Base-by-base conservation (phyloP, 1,140 invertebrate species). In the Temnothorax curvispinosus region DNA sequence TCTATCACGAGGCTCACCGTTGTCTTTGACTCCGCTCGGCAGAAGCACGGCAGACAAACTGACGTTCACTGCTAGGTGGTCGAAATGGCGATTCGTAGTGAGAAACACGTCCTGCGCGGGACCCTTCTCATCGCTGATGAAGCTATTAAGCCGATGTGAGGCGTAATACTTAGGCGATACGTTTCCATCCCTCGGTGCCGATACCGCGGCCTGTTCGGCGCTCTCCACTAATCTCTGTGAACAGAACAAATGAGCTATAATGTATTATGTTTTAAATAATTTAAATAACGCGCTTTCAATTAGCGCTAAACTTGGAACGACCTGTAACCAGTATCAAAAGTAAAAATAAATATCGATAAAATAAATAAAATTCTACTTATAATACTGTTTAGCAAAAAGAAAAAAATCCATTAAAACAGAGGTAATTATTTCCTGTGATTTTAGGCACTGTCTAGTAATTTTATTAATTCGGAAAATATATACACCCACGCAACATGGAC, bases 11-110 rank as follows among this genome's bases (percentile, higher is more conserved):
- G 44, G 21, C 67, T 62, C 9, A 98, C 98, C 97, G 95, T 97
- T 96, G 90, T 98, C 97, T 92, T 97, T 98, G 38, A 99, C 97
- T 93, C 97, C 98, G 6, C 97, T 97, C 13, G 99, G 98, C 92
- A 99, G 97, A 88, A 99, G 97, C 87, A 99, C 97, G 35, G 98
- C 97, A 94, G 98, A 99, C 87, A 97, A 96, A 92, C 96, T 98
- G 76, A 97, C 96, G 95, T 99, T 99, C 71, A 99, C 98, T 54
- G 97, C 96, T 86, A 98, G 96, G 91, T 98, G 97, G 93, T 98
- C 98, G 92, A 98, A 98, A 92, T 98, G 97, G 75, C 97, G 95
- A 95, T 97, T 97, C 62, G 96, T 96, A 50, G 96, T 96, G 56
- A 98, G 96, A 47, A 96, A 95, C 90, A 97, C 96, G 86, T 97